Evolutionary conservation across 2,797 vertebrate genomes (phyloP).

Genomic region (Clamator glandarius): DNA sequence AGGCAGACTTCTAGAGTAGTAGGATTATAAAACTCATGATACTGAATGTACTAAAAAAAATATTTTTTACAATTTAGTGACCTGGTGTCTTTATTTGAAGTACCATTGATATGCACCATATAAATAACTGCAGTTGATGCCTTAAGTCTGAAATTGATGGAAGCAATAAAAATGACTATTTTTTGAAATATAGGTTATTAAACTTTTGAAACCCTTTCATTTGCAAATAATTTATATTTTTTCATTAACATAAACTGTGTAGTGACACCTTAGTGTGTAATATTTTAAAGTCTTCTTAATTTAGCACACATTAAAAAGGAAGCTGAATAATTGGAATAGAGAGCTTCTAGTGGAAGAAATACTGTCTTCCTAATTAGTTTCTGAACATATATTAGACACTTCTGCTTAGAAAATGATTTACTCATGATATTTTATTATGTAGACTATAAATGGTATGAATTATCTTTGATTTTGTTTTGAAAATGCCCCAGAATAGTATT

Average conservation of each 20-base stretch:
- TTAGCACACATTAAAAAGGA: constrained; percentile 56
- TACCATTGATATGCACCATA: neutral
- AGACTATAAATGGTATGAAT: neutral
- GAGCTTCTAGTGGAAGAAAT: constrained; percentile 49
- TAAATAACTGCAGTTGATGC: constrained; percentile 39
- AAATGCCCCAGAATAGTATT: neutral
- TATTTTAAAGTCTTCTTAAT: constrained; percentile 59
- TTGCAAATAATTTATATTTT: constrained; percentile 77
- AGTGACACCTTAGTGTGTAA: constrained; percentile 36
- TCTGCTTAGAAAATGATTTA: constrained; percentile 28
- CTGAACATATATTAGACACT: constrained; percentile 40
- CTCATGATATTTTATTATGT: constrained; percentile 28
- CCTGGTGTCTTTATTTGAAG: neutral
- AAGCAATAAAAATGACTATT: constrained; percentile 64
- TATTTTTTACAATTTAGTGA: constrained; percentile 14
- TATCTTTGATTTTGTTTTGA: neutral
- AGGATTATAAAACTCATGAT: neutral
- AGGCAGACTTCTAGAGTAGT: neutral
- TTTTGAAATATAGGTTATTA: constrained; percentile 70
- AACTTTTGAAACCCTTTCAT: constrained; percentile 64
- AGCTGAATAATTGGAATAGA: constrained; percentile 42
- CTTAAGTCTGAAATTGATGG: constrained; percentile 60
- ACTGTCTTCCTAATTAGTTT: constrained; percentile 65
- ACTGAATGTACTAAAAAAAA: neutral
- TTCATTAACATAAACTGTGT: constrained; percentile 51